Evolutionary conservation across 2,113 vertebrate genomes (phyloP).

Genomic region (Shinisaurus crocodilurus): DNA sequence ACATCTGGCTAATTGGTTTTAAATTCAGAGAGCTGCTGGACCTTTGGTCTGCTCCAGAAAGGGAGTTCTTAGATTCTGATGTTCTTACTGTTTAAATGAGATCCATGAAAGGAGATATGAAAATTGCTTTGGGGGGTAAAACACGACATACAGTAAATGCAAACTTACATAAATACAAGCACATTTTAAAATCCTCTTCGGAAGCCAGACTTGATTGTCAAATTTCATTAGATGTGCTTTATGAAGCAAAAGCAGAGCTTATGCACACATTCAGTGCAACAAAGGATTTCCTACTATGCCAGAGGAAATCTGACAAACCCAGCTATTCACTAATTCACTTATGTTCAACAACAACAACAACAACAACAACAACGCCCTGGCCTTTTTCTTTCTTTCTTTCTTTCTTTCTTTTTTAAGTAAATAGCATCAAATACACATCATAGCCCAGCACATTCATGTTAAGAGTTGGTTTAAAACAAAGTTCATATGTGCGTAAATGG

Average conservation of each 20-base stretch:
- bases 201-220: slow-evolving; percentile 67
- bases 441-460: no score
- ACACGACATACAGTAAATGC: slow-evolving; percentile 58
- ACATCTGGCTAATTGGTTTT: not conserved
- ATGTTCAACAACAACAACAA: slow-evolving; percentile 43
- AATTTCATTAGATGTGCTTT: slow-evolving; percentile 62
- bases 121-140: slow-evolving; percentile 56
- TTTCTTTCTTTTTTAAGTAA: slow-evolving; percentile 4
- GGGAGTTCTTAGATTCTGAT: not conserved
- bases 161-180: slow-evolving; percentile 39
- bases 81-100: slow-evolving; percentile 20
- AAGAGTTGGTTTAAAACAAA: no score
- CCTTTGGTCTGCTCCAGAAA: not conserved
- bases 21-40: not conserved
- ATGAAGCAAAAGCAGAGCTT: slow-evolving; percentile 66
- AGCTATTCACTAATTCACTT: slow-evolving; percentile 64
- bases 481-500: no score
- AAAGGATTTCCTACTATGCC: slow-evolving; percentile 70
- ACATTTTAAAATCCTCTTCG: slow-evolving; percentile 59
- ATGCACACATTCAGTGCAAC: slow-evolving; percentile 50
- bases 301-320: slow-evolving; percentile 69
- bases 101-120: slow-evolving; percentile 38
- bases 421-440: slow-evolving; percentile 20
- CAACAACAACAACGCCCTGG: slow-evolving; percentile 37
- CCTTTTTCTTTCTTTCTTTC: slow-evolving; percentile 45